Evolutionary conservation across 2,797 vertebrate species (phyloP).

Genomic region (Mallotus villosus): DNA sequence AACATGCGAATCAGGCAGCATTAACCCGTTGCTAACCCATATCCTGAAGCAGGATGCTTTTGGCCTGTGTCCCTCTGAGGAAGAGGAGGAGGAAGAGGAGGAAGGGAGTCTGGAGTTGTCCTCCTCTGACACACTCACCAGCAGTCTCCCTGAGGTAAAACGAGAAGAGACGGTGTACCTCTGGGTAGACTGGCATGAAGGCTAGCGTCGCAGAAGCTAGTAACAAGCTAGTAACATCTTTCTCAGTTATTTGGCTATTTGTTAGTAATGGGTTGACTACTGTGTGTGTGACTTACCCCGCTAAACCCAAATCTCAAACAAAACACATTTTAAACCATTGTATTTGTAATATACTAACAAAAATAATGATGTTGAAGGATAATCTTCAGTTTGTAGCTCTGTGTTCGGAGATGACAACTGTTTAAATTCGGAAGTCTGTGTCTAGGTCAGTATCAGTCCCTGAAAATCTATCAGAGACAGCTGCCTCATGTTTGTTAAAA

Average conservation of each 20-base stretch:
- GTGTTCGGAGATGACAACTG: too few species aligned
- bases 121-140: slow-evolving; percentile 84
- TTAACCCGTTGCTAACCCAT: neutral
- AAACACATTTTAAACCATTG: too few species aligned
- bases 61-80: slow-evolving; percentile 58
- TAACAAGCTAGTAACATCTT: slow-evolving; percentile 5
- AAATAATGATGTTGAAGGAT: too few species aligned
- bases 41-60: slow-evolving; percentile 59
- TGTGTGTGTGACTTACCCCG: too few species aligned
- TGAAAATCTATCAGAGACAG: slow-evolving; percentile 59
- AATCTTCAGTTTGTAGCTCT: too few species aligned
- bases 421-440: too few species aligned
- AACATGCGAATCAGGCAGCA: neutral
- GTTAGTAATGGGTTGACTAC: too few species aligned
- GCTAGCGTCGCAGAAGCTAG: slow-evolving; percentile 3
- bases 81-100: slow-evolving; percentile 62
- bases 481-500: slow-evolving; percentile 48
- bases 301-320: too few species aligned
- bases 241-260: neutral
- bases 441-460: too few species aligned
- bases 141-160: slow-evolving; percentile 78
- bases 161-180: neutral
- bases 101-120: slow-evolving; percentile 70
- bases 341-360: too few species aligned
- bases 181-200: too few species aligned